These are phyloP conservation scores for Blastomussa wellsi DNA, from an alignment of 92 coral and sea anemone species.

Conservation along the genomic window DNA sequence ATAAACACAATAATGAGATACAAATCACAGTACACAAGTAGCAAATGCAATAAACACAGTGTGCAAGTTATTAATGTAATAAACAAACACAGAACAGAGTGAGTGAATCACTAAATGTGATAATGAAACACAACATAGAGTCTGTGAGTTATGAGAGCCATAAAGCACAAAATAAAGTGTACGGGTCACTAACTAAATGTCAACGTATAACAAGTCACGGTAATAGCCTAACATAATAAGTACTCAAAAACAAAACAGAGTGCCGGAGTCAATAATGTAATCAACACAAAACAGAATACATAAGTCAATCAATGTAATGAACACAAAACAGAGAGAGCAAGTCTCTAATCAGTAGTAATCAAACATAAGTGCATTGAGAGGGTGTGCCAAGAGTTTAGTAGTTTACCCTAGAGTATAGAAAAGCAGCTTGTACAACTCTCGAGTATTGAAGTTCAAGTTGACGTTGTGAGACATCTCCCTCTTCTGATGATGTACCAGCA, in stretches of 20 bases:
- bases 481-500: slow-evolving; percentile 4
- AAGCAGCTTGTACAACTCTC: slow-evolving; percentile 79
- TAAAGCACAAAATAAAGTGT: too few species aligned
- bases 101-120: too few species aligned
- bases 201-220: too few species aligned
- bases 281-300: background rate
- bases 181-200: too few species aligned
- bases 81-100: background rate
- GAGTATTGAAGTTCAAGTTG: slow-evolving; percentile 85
- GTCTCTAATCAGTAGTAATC: background rate
- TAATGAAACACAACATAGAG: background rate
- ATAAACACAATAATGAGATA: background rate
- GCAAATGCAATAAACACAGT: background rate
- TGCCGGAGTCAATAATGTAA: background rate
- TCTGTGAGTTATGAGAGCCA: background rate
- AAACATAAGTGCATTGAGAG: background rate
- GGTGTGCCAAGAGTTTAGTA: background rate
- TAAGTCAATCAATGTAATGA: background rate
- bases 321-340: background rate
- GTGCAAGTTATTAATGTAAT: background rate
- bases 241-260: too few species aligned
- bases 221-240: too few species aligned
- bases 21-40: background rate
- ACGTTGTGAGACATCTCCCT: slow-evolving; percentile 70
- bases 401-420: slow-evolving; percentile 84